These are phyloP conservation scores for Catamblyrhynchus diadema DNA, from an alignment of 2,797 vertebrate species.

Conservation along the genomic window DNA sequence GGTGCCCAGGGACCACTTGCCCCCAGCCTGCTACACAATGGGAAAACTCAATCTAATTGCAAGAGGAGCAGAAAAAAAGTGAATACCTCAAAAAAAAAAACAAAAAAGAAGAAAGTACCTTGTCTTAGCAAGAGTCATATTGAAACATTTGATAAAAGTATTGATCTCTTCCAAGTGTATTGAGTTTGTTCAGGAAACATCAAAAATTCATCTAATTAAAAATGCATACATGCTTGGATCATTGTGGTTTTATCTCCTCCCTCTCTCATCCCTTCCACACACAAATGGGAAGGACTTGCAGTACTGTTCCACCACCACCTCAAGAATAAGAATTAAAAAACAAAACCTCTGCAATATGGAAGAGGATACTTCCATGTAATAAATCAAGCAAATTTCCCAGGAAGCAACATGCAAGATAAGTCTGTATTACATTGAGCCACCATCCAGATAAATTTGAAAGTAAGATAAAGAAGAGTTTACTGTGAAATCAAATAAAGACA, in stretches of 20 bases:
- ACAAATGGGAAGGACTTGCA: background rate
- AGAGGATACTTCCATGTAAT: background rate
- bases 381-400: background rate
- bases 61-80: background rate
- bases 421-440: background rate
- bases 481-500: background rate
- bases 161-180: background rate
- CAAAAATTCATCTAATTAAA: background rate
- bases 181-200: background rate
- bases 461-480: background rate
- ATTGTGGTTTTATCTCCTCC: background rate
- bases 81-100: background rate
- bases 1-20: background rate
- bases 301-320: background rate
- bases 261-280: background rate
- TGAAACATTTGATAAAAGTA: background rate
- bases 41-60: background rate
- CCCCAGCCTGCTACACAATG: background rate
- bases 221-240: background rate
- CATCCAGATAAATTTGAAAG: background rate
- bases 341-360: background rate
- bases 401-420: background rate
- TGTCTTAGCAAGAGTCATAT: background rate
- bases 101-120: background rate
- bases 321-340: too few species aligned